Evolutionary conservation across 2,797 vertebrate genomes (phyloP), one percentile per base, ranked within the genome.

Genomic region (Karalla daura): DNA sequence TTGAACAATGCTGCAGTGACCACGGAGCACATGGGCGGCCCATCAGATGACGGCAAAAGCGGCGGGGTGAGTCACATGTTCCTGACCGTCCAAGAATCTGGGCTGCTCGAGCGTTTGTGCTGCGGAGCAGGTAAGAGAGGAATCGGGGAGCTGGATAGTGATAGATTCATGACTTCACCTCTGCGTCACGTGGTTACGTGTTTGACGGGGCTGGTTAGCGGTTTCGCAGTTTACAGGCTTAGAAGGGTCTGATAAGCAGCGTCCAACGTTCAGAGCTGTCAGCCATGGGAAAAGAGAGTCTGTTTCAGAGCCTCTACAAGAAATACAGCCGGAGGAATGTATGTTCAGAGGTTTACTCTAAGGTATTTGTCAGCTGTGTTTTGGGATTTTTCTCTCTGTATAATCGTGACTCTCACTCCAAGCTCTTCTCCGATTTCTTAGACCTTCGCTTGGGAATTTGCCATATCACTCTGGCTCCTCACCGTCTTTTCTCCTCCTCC

Each of bases 251-350:
- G 58, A 84, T 76, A 77, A 74, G 55, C 24, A 40, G 46, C 0
- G 87, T 59, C 17, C 86, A 92, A 92, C 68, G 91, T 91, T 87
- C 81, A 85, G 35, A 24, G 49, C 17, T 27, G 40, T 32, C 56
- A 37, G 54, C 11, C 4, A 91, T 91, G 89, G 87, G 80, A n/a
- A 78, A 70, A 28, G 70, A 62, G 36, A 66, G 65, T 54, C 23
- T 86, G 15, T 74, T 92, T 49, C 79, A 80, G 52, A 84, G 72
- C 55, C 36, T 90, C 23, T 87, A 53, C 62, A 66, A 59, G 65
- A 86, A 76, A 75, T 85, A 81, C 67, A 70, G 49, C 64, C 24
- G 30, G 17, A 87, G 65, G 56, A 76, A 68, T 64, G 35, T 23
- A 3, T 45, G 63, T 51, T 70, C 41, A 37, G 76, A 83, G 9